These are phyloP conservation scores for Lepus oiostolus DNA, from an alignment of 2,797 vertebrate genomes.

Conservation along the genomic window DNA sequence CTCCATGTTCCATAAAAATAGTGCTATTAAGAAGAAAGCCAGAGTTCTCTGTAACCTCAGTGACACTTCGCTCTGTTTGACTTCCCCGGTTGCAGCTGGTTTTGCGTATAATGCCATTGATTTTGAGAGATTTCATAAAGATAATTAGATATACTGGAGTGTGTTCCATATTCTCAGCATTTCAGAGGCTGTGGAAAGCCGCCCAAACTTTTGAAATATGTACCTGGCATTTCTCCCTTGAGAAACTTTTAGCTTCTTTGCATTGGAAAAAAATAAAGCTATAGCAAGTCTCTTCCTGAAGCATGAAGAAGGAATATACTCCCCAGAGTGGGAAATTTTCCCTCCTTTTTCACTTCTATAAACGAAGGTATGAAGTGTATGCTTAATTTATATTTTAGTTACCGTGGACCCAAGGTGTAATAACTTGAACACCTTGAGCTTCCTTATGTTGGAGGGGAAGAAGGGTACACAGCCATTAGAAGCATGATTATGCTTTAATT, in stretches of 20 bases:
- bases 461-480: conserved; percentile 58
- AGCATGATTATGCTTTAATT: conserved; percentile 79
- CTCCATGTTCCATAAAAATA: conserved; percentile 74
- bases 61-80: conserved; percentile 76
- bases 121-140: conserved; percentile 84
- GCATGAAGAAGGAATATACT: conserved; percentile 34
- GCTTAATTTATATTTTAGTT: conserved; percentile 73
- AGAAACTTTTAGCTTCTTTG: conserved; percentile 65
- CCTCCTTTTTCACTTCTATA: conserved; percentile 62
- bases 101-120: conserved; percentile 80
- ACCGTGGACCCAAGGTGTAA: conserved; percentile 59
- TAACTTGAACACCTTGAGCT: conserved; percentile 74
- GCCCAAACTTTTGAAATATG: conserved; percentile 74
- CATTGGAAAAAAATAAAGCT: neutral
- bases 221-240: conserved; percentile 62
- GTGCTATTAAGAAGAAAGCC: conserved; percentile 71
- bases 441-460: neutral
- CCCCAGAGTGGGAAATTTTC: neutral
- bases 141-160: conserved; percentile 82
- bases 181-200: conserved; percentile 78
- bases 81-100: conserved; percentile 71
- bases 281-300: conserved; percentile 55
- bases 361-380: conserved; percentile 66
- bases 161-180: conserved; percentile 76
- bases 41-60: conserved; percentile 57